phyloP scores from a whole-genome alignment of 2,113 vertebrate genomes.

The Vulpes lagopus region DNA sequence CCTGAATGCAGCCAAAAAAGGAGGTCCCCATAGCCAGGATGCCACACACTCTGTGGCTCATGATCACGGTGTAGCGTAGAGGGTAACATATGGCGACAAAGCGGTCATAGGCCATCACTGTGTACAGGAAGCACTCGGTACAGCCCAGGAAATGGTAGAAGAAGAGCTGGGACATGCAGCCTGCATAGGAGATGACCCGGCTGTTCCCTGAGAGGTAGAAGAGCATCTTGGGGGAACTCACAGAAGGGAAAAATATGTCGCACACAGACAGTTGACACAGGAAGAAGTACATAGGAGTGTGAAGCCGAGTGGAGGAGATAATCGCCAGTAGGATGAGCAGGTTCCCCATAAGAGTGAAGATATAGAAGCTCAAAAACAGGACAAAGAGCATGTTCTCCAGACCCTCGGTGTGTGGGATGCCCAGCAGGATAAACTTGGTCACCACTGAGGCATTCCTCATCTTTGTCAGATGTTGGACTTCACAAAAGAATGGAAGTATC shows the following conservation, averaged over 20 bases:
- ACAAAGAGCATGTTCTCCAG: constrained; percentile 60
- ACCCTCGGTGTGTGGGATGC: constrained; percentile 58
- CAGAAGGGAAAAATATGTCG: constrained; percentile 73
- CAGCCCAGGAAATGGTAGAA: constrained; percentile 69
- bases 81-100: background rate
- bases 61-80: background rate
- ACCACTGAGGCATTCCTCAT: constrained; percentile 65
- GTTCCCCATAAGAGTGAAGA: constrained; percentile 67
- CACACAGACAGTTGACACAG: constrained; percentile 71
- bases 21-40: constrained; percentile 51
- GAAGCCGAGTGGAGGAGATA: constrained; percentile 38
- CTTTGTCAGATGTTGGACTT: background rate
- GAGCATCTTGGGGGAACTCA: constrained; percentile 78
- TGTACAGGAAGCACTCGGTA: background rate
- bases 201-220: constrained; percentile 65
- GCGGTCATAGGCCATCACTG: background rate
- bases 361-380: constrained; percentile 71
- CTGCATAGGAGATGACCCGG: constrained; percentile 61
- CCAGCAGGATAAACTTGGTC: constrained; percentile 74
- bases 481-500: background rate
- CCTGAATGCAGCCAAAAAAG: constrained; percentile 64
- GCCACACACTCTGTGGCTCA: constrained; percentile 54
- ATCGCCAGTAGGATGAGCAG: constrained; percentile 74
- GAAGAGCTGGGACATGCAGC: constrained; percentile 75
- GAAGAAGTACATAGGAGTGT: constrained; percentile 81